Conservation (phyloP, 2,113 vertebrate species). For the Amphiprion percula region DNA sequence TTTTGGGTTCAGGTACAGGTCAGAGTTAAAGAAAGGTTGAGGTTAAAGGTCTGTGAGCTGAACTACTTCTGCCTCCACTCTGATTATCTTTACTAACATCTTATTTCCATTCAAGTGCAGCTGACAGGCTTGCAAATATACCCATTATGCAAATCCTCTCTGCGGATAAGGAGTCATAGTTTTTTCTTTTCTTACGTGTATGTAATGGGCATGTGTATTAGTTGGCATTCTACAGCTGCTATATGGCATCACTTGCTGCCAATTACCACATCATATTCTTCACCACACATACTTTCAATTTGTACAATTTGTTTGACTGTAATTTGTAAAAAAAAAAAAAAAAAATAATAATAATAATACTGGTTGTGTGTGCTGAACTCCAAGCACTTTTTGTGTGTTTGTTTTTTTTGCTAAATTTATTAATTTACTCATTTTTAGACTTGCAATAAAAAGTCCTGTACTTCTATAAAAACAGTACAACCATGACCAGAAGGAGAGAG, state of each 20-base stretch:
- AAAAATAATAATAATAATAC: no score
- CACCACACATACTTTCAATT: not conserved
- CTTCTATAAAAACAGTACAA: no score
- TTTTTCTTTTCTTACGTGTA: no score
- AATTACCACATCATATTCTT: not conserved
- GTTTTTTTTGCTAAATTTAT: no score
- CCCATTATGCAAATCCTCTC: not conserved
- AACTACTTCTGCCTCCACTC: not conserved
- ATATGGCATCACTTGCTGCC: not conserved
- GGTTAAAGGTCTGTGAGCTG: conserved; percentile 34
- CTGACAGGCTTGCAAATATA: conserved; percentile 5
- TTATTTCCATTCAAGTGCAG: conserved; percentile 17
- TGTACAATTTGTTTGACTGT: not conserved
- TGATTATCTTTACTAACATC: not conserved
- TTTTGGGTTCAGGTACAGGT: conserved; percentile 53
- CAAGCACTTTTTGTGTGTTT: no score
- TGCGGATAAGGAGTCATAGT: no score
- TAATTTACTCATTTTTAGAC: no score
- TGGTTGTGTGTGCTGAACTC: not conserved
- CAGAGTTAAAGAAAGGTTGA: conserved; percentile 43
- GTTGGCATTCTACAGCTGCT: no score
- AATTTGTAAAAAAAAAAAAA: conserved; percentile 23
- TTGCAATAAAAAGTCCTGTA: no score
- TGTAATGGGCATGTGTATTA: no score
- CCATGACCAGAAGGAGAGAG: no score